Evolutionary conservation across 2,113 vertebrate species (phyloP).

Genomic region (Corythornis madagascariensis): DNA sequence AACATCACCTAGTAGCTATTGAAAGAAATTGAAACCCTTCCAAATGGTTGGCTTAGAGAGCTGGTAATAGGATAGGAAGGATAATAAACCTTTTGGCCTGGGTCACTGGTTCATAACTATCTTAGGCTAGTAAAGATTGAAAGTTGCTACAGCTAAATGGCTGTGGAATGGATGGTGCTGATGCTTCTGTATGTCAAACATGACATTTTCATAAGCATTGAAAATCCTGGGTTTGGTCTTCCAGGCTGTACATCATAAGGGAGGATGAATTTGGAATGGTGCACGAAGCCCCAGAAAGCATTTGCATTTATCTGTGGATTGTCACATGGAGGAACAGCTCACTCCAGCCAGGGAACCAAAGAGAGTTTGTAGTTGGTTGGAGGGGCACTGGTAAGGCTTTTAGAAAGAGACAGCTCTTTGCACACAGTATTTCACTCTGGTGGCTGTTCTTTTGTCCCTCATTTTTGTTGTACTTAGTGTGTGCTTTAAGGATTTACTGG

Average conservation of each 20-base stretch:
- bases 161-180: background rate
- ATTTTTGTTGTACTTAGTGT: background rate
- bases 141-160: background rate
- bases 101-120: background rate
- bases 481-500: background rate
- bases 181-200: background rate
- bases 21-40: background rate
- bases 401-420: background rate
- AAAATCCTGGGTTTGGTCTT: background rate
- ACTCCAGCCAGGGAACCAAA: background rate
- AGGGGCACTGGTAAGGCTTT: background rate
- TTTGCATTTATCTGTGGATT: background rate
- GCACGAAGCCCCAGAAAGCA: background rate
- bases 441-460: background rate
- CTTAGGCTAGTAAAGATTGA: constrained; percentile 15
- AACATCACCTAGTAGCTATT: background rate
- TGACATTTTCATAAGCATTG: background rate
- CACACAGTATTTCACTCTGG: background rate
- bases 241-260: background rate
- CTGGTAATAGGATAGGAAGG: constrained; percentile 14
- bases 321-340: background rate
- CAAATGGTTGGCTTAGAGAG: constrained; percentile 11
- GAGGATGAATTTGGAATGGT: background rate
- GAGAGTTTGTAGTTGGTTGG: background rate
- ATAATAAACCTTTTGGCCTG: background rate